Percentiles rank a stretch among this genome's conserved stretches.
These are phyloP conservation scores for Muscicapa adusta DNA, from an alignment of 2,113 vertebrate species.

Conservation along the genomic window DNA sequence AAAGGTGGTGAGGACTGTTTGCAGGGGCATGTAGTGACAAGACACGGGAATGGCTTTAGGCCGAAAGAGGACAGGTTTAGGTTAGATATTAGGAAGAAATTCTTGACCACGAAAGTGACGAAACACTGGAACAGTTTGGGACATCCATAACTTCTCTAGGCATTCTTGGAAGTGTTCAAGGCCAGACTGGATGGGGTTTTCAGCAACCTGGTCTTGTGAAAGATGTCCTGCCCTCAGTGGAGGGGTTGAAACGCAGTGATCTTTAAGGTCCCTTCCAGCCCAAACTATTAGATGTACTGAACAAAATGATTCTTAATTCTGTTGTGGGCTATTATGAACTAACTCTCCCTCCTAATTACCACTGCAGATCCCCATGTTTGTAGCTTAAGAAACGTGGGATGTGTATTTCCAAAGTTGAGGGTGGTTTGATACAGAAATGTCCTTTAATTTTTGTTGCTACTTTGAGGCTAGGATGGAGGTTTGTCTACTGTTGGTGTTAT, in stretches of 20 bases:
- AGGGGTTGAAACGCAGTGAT: background rate
- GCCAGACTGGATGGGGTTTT: background rate
- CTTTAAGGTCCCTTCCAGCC: background rate
- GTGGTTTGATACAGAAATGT: background rate
- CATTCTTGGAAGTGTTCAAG: background rate
- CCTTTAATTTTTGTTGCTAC: background rate
- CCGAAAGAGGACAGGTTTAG: background rate
- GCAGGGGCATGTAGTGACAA: background rate
- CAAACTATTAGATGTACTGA: background rate
- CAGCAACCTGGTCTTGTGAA: background rate
- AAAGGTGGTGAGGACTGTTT: background rate
- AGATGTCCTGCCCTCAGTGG: background rate
- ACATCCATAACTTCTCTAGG: background rate
- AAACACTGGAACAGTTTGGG: background rate
- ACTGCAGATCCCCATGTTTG: background rate
- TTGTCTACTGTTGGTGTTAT: background rate
- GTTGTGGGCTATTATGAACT: rapidly evolving
- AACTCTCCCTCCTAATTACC: background rate
- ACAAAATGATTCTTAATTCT: background rate
- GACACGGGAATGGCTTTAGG: background rate
- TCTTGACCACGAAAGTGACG: background rate
- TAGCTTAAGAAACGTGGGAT: background rate
- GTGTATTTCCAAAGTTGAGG: background rate
- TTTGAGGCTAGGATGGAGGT: background rate
- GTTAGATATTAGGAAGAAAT: background rate